These are phyloP conservation scores for Psittacula echo DNA, from an alignment of 2,797 vertebrate genomes.

Conservation along the genomic window DNA sequence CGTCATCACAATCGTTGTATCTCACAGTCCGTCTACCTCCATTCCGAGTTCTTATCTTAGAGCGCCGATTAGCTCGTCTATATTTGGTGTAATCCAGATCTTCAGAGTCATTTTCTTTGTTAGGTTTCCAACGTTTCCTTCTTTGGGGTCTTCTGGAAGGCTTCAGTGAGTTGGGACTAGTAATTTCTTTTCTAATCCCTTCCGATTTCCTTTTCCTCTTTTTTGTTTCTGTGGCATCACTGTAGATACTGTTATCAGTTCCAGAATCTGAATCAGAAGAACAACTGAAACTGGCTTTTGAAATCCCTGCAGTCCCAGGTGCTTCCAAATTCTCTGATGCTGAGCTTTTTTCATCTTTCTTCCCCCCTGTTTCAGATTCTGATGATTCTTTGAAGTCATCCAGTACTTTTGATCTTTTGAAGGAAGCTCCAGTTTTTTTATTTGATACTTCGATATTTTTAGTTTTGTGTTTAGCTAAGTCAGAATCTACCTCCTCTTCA, in stretches of 20 bases:
- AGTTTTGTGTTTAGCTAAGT: not conserved
- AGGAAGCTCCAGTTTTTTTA: not conserved
- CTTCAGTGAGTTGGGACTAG: not conserved
- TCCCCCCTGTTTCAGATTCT: not conserved
- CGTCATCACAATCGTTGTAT: constrained; percentile 47
- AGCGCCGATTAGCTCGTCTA: constrained; percentile 35
- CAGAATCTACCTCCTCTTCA: constrained; percentile 64
- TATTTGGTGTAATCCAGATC: constrained; percentile 36
- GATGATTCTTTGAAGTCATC: not conserved
- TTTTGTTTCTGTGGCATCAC: constrained; percentile 1
- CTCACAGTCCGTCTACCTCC: constrained; percentile 63
- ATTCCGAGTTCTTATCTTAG: constrained; percentile 73
- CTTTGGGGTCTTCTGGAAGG: constrained; percentile 26
- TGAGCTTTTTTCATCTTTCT: not conserved
- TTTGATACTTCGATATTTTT: not conserved
- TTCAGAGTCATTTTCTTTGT: constrained; percentile 59
- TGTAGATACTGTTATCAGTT: constrained; percentile 5
- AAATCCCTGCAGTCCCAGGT: not conserved
- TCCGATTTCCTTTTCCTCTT: constrained; percentile 8
- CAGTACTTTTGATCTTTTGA: constrained; percentile 32
- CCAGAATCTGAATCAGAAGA: constrained; percentile 43
- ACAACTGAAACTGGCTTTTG: constrained; percentile 24
- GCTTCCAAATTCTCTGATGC: not conserved
- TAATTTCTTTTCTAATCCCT: not conserved
- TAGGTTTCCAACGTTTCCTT: constrained; percentile 53